These are phyloP conservation scores for Drosophila ogumai DNA, from an alignment of 1,140 invertebrate genomes.

Conservation along the genomic window DNA sequence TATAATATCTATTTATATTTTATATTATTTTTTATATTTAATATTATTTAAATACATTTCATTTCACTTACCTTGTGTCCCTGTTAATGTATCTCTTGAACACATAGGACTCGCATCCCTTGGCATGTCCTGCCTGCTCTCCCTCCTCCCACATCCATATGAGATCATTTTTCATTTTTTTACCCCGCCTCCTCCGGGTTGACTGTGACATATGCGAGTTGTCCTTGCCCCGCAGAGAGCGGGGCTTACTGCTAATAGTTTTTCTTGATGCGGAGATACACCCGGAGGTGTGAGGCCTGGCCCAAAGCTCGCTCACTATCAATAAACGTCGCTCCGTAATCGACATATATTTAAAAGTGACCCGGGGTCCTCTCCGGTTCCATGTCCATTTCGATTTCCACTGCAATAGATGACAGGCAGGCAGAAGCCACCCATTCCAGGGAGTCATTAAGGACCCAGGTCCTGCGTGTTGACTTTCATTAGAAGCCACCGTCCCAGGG, in stretches of 20 bases:
- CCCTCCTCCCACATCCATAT: conserved; percentile 3
- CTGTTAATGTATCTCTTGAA: neutral
- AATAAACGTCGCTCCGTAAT: conserved; percentile 37
- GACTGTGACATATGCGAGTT: conserved; percentile 67
- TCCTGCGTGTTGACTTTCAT: conserved; percentile 67
- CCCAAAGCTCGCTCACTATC: conserved; percentile 24
- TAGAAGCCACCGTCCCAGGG: conserved; percentile 33
- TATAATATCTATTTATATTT: neutral
- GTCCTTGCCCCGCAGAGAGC: conserved; percentile 24
- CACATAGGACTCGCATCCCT: neutral
- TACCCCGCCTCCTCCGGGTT: neutral
- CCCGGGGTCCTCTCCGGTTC: neutral
- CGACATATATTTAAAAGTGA: conserved; percentile 39
- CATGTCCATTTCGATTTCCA: conserved; percentile 8
- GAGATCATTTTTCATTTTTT: conserved; percentile 78
- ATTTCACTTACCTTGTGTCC: too few species aligned
- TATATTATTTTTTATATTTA: neutral
- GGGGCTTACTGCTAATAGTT: conserved; percentile 62
- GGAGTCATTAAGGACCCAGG: conserved; percentile 24
- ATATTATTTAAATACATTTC: too few species aligned
- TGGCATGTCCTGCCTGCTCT: conserved; percentile 33
- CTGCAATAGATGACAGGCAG: conserved; percentile 29
- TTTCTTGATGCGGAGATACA: conserved; percentile 18
- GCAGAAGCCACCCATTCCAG: conserved; percentile 1
- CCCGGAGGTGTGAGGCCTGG: conserved; percentile 1